phyloP scores from a whole-genome alignment of 2,888 invertebrate species.

The Empis livida region DNA sequence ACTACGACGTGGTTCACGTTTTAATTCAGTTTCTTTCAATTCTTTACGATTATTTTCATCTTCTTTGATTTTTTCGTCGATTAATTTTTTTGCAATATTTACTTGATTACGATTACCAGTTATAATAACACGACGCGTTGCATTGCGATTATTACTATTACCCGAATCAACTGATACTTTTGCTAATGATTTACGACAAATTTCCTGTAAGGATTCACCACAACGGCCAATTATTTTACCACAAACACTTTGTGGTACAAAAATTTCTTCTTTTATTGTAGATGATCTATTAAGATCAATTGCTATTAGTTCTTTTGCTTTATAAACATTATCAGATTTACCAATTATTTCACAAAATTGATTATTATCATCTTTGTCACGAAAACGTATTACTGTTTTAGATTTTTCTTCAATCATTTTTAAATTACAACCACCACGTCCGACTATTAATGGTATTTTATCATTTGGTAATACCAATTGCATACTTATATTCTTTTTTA shows the following conservation, averaged over 20 bases:
- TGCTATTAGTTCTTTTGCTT: slow-evolving; percentile 58
- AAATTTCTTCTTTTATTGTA: slow-evolving; percentile 51
- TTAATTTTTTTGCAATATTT: slow-evolving; percentile 51
- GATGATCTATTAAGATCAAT: slow-evolving; percentile 54
- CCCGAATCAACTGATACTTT: slow-evolving; percentile 49
- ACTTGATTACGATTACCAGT: slow-evolving; percentile 65
- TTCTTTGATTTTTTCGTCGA: slow-evolving; percentile 53
- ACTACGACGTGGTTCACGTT: slow-evolving; percentile 40
- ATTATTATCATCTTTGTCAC: slow-evolving; percentile 43
- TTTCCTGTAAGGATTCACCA: slow-evolving; percentile 57
- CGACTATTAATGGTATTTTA: slow-evolving; percentile 52
- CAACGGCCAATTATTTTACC: slow-evolving; percentile 63
- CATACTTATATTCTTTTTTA: slow-evolving; percentile 37
- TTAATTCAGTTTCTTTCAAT: slow-evolving; percentile 31
- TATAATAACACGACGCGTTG: slow-evolving; percentile 33
- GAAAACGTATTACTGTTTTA: slow-evolving; percentile 45
- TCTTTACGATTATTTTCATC: slow-evolving; percentile 40
- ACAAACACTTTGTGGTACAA: slow-evolving; percentile 51
- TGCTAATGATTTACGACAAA: slow-evolving; percentile 59
- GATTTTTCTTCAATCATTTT: slow-evolving; percentile 62
- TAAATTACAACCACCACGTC: slow-evolving; percentile 63
- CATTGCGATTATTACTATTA: slow-evolving; percentile 21
- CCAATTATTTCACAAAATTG: slow-evolving; percentile 63
- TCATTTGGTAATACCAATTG: slow-evolving; percentile 50
- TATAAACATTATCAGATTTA: slow-evolving; percentile 46